A percentile compares a stretch with the other conserved stretches of the same genome.
phyloP scores from a whole-genome alignment of 2,113 vertebrate species.

The Caretta caretta region DNA sequence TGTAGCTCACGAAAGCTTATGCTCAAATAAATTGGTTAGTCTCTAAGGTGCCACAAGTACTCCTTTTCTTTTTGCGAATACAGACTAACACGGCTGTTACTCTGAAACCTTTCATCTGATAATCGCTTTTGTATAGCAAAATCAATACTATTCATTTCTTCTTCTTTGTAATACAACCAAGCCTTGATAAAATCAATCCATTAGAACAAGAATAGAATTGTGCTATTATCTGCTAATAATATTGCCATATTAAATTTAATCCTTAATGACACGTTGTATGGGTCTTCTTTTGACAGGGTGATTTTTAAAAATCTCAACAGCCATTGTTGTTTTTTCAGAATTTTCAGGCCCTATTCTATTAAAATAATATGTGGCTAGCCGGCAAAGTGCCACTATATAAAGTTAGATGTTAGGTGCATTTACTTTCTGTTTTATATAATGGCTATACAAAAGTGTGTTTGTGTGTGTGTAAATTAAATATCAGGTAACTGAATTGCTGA shows the following conservation, averaged over 20 bases:
- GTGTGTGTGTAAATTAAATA: neutral
- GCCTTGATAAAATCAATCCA: neutral
- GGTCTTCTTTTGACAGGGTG: neutral
- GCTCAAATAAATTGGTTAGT: no score
- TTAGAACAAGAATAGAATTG: neutral
- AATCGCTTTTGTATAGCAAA: neutral
- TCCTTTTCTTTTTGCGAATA: no score
- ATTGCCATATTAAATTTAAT: neutral
- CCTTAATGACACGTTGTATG: neutral
- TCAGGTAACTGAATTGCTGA: neutral
- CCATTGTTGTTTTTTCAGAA: neutral
- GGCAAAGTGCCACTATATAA: neutral
- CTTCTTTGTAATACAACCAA: neutral
- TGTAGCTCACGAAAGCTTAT: no score
- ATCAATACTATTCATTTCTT: neutral
- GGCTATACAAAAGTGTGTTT: neutral
- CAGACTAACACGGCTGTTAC: no score
- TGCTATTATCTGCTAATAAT: neutral
- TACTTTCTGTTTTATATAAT: neutral
- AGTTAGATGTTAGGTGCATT: neutral
- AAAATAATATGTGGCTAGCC: neutral
- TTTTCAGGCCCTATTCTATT: neutral
- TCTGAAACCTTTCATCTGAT: neutral
- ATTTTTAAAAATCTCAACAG: neutral
- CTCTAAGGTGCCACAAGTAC: no score